Percentiles rank a stretch among this genome's conserved stretches.
Evolutionary conservation across 2,797 vertebrate species (phyloP).

Genomic region (Brachyalestes nurse): DNA sequence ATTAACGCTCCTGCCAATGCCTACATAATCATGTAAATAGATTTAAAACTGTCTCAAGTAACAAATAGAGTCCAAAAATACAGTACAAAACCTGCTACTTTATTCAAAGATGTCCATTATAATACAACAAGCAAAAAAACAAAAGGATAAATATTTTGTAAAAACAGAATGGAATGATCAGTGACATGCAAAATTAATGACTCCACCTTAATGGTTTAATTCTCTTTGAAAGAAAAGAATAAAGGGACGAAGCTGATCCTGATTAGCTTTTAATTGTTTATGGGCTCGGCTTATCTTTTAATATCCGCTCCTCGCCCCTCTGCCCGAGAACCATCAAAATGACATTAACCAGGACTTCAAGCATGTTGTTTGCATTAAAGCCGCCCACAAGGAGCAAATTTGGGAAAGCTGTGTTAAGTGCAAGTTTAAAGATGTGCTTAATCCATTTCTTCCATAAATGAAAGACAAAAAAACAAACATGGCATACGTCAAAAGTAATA

Average conservation of each 20-base stretch:
- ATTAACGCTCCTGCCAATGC: background rate
- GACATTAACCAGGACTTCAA: constrained; percentile 65
- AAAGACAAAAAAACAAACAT: background rate
- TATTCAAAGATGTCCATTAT: background rate
- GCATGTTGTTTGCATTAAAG: constrained; percentile 71
- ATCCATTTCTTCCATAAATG: background rate
- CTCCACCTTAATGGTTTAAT: constrained; percentile 13
- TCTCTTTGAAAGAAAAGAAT: constrained; percentile 50
- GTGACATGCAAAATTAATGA: constrained; percentile 10
- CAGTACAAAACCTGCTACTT: background rate
- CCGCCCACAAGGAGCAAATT: constrained; percentile 52
- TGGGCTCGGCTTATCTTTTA: constrained; percentile 69
- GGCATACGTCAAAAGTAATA: background rate
- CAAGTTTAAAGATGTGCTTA: background rate
- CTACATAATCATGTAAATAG: background rate
- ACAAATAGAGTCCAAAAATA: background rate
- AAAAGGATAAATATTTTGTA: background rate
- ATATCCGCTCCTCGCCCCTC: constrained; percentile 55
- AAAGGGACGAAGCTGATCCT: constrained; percentile 64
- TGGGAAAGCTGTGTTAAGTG: background rate
- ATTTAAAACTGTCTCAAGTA: background rate
- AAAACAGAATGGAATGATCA: constrained; percentile 19
- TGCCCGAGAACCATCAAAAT: constrained; percentile 52
- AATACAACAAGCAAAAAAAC: constrained; percentile 25
- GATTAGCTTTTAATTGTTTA: constrained; percentile 70